Evolutionary conservation across 92 coral and sea anemone species (phyloP).

Genomic region (Porites rus): DNA sequence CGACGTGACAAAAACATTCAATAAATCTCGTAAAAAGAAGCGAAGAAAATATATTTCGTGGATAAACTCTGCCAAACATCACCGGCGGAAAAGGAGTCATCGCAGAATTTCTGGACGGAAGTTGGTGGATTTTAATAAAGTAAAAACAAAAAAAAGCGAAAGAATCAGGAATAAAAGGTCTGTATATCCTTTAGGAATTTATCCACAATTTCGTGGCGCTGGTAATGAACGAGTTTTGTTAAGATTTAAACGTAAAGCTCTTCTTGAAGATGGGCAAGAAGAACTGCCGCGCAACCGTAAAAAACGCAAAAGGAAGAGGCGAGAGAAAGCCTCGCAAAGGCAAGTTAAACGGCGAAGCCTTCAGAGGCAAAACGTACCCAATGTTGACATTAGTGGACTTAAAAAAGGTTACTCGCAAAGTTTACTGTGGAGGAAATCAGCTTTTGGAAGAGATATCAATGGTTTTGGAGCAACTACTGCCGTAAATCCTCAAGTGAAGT

Average conservation of each 20-base stretch:
- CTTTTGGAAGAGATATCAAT: neutral
- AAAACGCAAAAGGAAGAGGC: constrained; percentile 12
- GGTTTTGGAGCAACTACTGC: neutral
- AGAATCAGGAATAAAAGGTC: constrained; percentile 1
- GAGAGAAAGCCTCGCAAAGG: neutral
- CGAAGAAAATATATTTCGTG: constrained; percentile 15
- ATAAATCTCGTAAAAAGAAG: constrained; percentile 11
- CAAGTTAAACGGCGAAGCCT: constrained; percentile 10
- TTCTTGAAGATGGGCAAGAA: constrained; percentile 14
- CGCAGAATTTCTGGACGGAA: neutral
- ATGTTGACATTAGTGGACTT: neutral
- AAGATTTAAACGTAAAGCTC: constrained; percentile 63
- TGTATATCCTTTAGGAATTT: neutral
- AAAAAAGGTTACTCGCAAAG: neutral
- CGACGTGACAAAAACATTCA: neutral
- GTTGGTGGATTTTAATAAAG: neutral
- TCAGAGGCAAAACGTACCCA: neutral
- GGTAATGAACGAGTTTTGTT: constrained; percentile 44
- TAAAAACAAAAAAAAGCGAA: neutral
- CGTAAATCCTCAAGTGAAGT: neutral
- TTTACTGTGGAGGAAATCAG: constrained; percentile 1
- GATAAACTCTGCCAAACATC: neutral
- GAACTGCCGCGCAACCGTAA: neutral
- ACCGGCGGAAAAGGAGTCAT: neutral
- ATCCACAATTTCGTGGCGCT: neutral